A percentile compares a stretch with the other conserved stretches of the same genome.
These are phyloP conservation scores for Lapara coniferarum DNA, from an alignment of 2,888 invertebrate species.

Conservation along the genomic window DNA sequence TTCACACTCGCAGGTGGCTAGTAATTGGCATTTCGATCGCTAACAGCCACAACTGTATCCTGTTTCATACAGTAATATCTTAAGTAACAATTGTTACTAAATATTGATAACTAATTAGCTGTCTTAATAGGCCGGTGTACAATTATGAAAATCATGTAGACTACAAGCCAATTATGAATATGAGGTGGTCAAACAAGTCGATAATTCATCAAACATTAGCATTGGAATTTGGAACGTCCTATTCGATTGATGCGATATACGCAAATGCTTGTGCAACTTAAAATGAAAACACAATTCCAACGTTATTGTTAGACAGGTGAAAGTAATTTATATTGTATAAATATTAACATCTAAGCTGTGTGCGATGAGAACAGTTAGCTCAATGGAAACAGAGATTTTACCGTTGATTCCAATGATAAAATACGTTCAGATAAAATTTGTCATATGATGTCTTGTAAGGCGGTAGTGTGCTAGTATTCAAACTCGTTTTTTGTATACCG, in stretches of 20 bases:
- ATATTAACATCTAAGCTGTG: constrained; percentile 16
- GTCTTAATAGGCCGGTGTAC: constrained; percentile 30
- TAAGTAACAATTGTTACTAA: constrained; percentile 30
- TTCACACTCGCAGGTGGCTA: constrained; percentile 20
- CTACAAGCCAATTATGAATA: constrained; percentile 43
- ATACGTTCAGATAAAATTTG: not conserved
- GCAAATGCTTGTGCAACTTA: constrained; percentile 23
- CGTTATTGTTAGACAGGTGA: constrained; percentile 28
- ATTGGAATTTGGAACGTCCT: constrained; percentile 42
- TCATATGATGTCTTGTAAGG: not conserved
- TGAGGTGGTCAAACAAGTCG: constrained; percentile 42
- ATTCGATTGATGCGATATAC: constrained; percentile 33
- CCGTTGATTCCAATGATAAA: constrained; percentile 8
- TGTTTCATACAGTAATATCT: constrained; percentile 29
- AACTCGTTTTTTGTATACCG: constrained; percentile 18
- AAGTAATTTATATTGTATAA: constrained; percentile 20
- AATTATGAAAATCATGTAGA: constrained; percentile 37
- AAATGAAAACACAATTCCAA: constrained; percentile 1
- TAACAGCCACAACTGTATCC: constrained; percentile 31
- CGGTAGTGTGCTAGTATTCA: not conserved
- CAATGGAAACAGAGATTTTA: not conserved
- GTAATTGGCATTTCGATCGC: constrained; percentile 14
- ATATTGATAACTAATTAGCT: constrained; percentile 26
- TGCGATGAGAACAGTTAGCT: constrained; percentile 9
- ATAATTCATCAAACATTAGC: constrained; percentile 45